Evolutionary conservation across 1,140 invertebrate genomes (phyloP), one percentile per base, ranked within the genome.

Genomic region (Drosophila leontia): DNA sequence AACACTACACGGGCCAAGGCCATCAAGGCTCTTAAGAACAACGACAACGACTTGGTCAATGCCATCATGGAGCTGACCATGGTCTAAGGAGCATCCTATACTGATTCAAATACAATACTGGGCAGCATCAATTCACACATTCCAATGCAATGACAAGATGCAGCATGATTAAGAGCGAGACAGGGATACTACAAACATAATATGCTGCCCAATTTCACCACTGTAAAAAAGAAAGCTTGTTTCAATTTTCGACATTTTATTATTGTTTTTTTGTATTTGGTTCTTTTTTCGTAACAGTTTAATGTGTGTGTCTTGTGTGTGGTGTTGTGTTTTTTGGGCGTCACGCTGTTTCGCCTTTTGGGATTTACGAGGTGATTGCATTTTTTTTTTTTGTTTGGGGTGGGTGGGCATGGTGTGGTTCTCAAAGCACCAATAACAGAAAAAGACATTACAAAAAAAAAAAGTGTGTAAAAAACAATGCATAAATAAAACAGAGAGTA

Each of bases 41-140:
- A 99, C 93, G 96, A 96, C 84, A 99, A 99, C 92, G 99, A 99
- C 94, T 99, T 99, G 93, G 99, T 97, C 59, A 97, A 97, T 93
- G 97, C 96, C 79, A 97, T 97, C 80, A 97, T 97, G 97, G 97
- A 94, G 70, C 91, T 94, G 23, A 94, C 94, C 23, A 94, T 94
- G 94, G 71, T 92, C 12, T 92, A 92, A 82, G 8, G 32, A 65
- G 62, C 26, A 29, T 29, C 26, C 26, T 29, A 29, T 29, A 29
- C 26, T 29, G 26, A 29, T 29, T 29, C 26, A 29, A 29, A 29
- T 29, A 6, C 26, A 29, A 6, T 29, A 6, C 26, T 29, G 26
- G 26, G 5, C 26, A 29, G 26, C 26, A 29, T 5, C 26, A 29
- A 6, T 29, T 6, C 26, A 29, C 26, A n/a, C n/a, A n/a, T n/a